phyloP scores from a whole-genome alignment of 2,888 invertebrate genomes.

The Drosophila birchii region DNA sequence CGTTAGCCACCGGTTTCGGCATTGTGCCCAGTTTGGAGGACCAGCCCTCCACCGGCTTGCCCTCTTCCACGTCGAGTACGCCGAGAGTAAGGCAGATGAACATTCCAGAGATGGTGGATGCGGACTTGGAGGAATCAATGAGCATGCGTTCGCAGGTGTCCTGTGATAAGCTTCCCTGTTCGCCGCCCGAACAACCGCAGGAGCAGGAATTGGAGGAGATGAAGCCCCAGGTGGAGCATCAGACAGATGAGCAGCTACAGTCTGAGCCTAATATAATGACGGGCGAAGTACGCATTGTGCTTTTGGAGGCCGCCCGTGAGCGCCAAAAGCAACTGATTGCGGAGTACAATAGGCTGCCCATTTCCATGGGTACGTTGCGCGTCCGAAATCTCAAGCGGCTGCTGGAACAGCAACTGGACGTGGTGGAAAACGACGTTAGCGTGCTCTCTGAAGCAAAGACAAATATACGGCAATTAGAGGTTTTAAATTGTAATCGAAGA shows the following conservation, averaged over 20 bases:
- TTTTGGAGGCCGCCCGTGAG: conserved; percentile 37
- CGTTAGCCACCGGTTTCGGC: conserved; percentile 22
- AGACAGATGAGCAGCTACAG: not conserved
- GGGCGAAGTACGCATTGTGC: conserved; percentile 41
- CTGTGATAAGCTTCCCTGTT: not conserved
- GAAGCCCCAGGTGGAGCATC: not conserved
- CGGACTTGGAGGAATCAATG: conserved; percentile 50
- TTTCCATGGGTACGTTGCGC: conserved; percentile 60
- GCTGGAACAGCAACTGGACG: conserved; percentile 60
- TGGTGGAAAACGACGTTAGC: conserved; percentile 53
- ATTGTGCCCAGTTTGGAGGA: conserved; percentile 17
- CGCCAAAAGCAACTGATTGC: conserved; percentile 50
- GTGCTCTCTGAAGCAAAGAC: conserved; percentile 36
- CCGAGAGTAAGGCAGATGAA: conserved; percentile 45
- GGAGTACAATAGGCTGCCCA: conserved; percentile 64
- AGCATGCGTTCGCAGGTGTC: conserved; percentile 28
- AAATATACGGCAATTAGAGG: not conserved
- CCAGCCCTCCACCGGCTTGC: not conserved
- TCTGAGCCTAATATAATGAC: conserved; percentile 31
- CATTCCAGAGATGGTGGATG: conserved; percentile 65
- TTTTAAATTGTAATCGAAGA: conserved; percentile 12
- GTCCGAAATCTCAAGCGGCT: conserved; percentile 60
- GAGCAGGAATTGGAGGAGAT: not conserved
- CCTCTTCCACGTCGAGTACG: not conserved
- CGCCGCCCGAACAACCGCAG: not conserved